These are phyloP conservation scores for Crypturellus undulatus DNA, from an alignment of 2,113 vertebrate genomes.

Conservation along the genomic window DNA sequence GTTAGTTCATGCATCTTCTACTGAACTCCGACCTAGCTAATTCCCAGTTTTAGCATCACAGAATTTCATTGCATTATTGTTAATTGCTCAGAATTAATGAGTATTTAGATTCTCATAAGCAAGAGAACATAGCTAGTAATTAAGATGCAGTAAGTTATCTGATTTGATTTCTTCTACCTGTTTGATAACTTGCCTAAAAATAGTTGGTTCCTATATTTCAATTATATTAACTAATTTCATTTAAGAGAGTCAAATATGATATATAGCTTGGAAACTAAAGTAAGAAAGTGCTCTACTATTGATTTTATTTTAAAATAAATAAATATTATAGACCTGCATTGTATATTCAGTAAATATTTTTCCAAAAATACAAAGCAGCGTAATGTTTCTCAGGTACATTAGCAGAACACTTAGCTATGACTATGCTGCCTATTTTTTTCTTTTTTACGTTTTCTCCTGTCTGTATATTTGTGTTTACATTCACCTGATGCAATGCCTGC, in stretches of 20 bases:
- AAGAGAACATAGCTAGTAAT: conserved; percentile 30
- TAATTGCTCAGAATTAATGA: conserved; percentile 65
- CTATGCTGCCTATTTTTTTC: background rate
- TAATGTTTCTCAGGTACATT: background rate
- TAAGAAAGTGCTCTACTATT: background rate
- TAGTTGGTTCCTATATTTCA: background rate
- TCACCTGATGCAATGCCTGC: fast-evolving
- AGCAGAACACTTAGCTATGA: background rate
- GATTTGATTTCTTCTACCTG: conserved; percentile 47
- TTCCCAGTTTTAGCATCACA: conserved; percentile 6
- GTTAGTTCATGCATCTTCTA: conserved; percentile 13
- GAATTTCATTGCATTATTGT: conserved; percentile 19
- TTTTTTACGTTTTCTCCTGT: background rate
- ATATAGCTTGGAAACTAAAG: background rate
- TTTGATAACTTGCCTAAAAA: conserved; percentile 10
- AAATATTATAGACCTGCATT: background rate
- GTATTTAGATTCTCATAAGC: conserved; percentile 22
- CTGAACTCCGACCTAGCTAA: conserved; percentile 27
- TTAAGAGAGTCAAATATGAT: background rate
- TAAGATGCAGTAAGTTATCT: conserved; percentile 42
- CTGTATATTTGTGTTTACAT: background rate
- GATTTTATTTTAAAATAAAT: background rate
- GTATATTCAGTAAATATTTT: background rate
- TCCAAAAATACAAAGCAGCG: background rate
- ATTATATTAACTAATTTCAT: background rate